A percentile compares a stretch with the other conserved stretches of the same genome.
Conservation (phyloP, 1,140 invertebrate genomes). For the Marisa cornuarietis region DNA sequence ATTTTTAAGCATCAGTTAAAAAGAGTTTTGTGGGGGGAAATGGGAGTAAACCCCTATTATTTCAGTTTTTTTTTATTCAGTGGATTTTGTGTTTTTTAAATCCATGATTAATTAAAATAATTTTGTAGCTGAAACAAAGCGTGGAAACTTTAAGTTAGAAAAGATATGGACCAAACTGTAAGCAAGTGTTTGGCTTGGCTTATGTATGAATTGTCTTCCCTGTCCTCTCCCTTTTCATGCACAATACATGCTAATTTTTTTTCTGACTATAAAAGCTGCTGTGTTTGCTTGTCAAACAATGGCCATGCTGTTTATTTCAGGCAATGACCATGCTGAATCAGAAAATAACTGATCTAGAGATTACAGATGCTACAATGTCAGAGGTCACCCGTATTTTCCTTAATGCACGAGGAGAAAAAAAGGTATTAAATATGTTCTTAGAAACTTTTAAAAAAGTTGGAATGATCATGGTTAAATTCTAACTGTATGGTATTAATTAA, state of each 20-base stretch:
- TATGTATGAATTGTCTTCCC: too few relatives aligned
- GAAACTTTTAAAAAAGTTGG: too few relatives aligned
- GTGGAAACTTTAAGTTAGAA: too few relatives aligned
- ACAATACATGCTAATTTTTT: too few relatives aligned
- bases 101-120: too few relatives aligned
- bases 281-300: neutral
- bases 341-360: conserved; percentile 89
- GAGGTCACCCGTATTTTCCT: conserved; percentile 92
- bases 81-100: too few relatives aligned
- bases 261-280: neutral
- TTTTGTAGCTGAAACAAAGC: too few relatives aligned
- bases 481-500: too few relatives aligned
- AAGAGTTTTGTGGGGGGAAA: neutral
- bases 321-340: conserved; percentile 82
- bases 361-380: conserved; percentile 89
- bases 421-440: conserved; percentile 37
- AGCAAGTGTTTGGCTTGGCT: too few relatives aligned
- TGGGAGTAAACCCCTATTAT: neutral
- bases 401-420: conserved; percentile 70
- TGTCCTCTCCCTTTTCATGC: too few relatives aligned
- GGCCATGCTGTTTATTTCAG: conserved; percentile 33
- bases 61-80: neutral
- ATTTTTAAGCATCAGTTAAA: neutral
- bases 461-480: too few relatives aligned
- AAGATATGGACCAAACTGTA: too few relatives aligned